These are phyloP conservation scores for Oasisia sp. DNA, from an alignment of 2,888 invertebrate genomes.

Conservation along the genomic window DNA sequence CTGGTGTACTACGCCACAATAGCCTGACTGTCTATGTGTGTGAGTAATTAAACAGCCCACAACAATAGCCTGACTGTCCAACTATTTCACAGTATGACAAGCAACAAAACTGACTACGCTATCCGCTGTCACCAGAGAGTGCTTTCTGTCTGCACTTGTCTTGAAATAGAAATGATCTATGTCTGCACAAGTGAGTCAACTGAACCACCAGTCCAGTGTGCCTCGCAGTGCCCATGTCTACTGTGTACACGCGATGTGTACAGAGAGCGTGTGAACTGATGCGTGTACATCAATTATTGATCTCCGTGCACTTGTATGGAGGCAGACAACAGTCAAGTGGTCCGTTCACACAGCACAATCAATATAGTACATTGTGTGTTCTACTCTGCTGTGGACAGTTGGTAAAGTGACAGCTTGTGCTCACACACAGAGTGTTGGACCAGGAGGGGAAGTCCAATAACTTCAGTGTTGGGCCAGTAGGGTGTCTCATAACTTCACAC, in stretches of 20 bases:
- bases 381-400: background rate
- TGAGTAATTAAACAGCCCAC: no score
- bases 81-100: no score
- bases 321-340: background rate
- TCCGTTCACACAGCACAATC: background rate
- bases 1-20: no score
- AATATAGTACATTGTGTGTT: background rate
- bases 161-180: background rate
- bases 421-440: no score
- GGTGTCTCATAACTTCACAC: no score
- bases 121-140: no score
- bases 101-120: no score
- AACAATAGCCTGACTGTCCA: no score
- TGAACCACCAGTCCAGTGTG: background rate
- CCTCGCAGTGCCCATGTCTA: background rate
- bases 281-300: background rate
- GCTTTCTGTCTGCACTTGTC: background rate
- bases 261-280: background rate
- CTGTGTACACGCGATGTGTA: background rate
- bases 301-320: background rate
- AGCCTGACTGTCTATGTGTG: no score
- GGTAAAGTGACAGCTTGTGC: no score
- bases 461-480: no score
- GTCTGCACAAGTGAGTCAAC: background rate
- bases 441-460: no score